phyloP scores from a whole-genome alignment of 2,113 vertebrate species.

The Terrapene triunguis region DNA sequence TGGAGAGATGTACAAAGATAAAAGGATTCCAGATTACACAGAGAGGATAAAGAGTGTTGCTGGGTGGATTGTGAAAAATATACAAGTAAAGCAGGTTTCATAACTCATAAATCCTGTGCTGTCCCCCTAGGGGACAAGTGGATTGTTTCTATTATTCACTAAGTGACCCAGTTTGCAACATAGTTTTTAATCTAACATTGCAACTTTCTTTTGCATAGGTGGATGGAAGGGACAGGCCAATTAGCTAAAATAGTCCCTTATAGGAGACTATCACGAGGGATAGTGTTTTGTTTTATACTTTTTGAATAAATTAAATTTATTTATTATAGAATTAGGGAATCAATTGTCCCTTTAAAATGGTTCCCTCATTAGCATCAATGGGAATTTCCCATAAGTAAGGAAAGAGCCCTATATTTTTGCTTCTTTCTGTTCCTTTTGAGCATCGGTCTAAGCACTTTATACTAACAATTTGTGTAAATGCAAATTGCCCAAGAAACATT shows the following conservation, averaged over 20 bases:
- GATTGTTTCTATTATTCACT: not conserved
- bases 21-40: constrained; percentile 43
- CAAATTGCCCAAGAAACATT: not conserved
- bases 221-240: not conserved
- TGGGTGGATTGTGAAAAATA: constrained; percentile 39
- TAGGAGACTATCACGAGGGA: not conserved
- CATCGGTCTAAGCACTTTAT: not conserved
- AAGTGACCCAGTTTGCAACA: constrained; percentile 38
- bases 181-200: not conserved
- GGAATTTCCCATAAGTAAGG: not conserved
- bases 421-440: fast-evolving
- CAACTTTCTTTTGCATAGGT: not conserved
- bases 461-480: not conserved
- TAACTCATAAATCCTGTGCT: constrained; percentile 20
- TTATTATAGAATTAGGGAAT: not conserved
- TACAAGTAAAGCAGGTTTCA: constrained; percentile 37
- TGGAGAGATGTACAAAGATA: constrained; percentile 50
- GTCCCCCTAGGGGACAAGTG: constrained; percentile 33
- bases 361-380: not conserved
- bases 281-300: not conserved
- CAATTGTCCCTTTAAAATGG: not conserved
- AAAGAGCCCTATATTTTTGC: not conserved
- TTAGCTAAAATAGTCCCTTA: not conserved
- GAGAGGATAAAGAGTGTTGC: constrained; percentile 21
- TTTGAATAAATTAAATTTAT: not conserved